phyloP scores from a whole-genome alignment of 1,140 invertebrate genomes.

The Thaumatotibia leucotreta region DNA sequence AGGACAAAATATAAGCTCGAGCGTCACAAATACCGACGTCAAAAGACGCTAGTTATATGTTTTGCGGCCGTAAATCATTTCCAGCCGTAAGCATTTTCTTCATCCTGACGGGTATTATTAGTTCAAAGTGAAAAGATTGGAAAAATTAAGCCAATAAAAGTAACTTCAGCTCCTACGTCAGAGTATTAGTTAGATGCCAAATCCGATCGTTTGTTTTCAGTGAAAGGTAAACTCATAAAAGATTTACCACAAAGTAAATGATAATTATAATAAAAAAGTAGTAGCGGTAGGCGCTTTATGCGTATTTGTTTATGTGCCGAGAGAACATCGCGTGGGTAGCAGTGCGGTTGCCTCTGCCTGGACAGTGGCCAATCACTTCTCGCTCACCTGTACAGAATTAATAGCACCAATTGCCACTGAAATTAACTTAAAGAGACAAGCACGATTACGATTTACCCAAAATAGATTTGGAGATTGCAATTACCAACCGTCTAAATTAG shows the following conservation, averaged over 20 bases:
- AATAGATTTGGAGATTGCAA: constrained; percentile 16
- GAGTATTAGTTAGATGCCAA: too few species aligned
- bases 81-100: too few species aligned
- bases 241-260: background rate
- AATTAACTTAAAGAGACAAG: constrained; percentile 23
- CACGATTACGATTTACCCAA: constrained; percentile 14
- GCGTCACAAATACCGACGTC: constrained; percentile 37
- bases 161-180: background rate
- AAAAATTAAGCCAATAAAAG: constrained; percentile 11
- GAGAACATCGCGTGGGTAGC: constrained; percentile 44
- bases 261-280: constrained; percentile 3
- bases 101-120: constrained; percentile 26
- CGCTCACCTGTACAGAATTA: constrained; percentile 57
- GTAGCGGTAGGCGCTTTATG: constrained; percentile 20
- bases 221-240: background rate
- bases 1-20: background rate
- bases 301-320: constrained; percentile 53
- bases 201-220: background rate
- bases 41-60: constrained; percentile 26
- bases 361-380: constrained; percentile 56
- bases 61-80: constrained; percentile 33
- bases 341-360: constrained; percentile 45
- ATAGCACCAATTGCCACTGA: constrained; percentile 38
- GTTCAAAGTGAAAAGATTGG: constrained; percentile 19
- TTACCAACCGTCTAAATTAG: background rate